These are phyloP conservation scores for Stomatorhinus ivindoensis DNA, from an alignment of 2,113 vertebrate genomes.

Conservation along the genomic window DNA sequence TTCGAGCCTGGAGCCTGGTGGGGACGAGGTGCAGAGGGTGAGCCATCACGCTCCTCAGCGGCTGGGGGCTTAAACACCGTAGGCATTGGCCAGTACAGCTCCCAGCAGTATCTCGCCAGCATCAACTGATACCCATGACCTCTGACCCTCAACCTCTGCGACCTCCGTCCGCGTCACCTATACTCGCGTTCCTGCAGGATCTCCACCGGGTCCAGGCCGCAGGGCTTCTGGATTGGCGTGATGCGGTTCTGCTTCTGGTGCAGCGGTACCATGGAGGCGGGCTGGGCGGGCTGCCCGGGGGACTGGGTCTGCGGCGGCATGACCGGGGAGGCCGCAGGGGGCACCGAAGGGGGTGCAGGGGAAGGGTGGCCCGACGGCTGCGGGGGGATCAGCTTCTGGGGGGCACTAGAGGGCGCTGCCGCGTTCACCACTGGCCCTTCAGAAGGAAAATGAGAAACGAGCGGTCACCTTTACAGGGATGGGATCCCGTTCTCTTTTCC, in stretches of 20 bases:
- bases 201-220: constrained; percentile 89
- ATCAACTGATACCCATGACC: background rate
- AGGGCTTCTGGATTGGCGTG: constrained; percentile 91
- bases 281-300: constrained; percentile 81
- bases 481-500: background rate
- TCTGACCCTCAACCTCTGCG: background rate
- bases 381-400: constrained; percentile 84
- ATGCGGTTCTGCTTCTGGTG: constrained; percentile 91
- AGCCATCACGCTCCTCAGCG: background rate
- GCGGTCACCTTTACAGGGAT: background rate
- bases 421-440: constrained; percentile 87
- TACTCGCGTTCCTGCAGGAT: constrained; percentile 93
- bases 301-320: constrained; percentile 93
- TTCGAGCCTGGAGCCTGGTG: constrained; percentile 84
- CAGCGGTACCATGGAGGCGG: constrained; percentile 75
- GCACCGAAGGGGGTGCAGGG: constrained; percentile 80
- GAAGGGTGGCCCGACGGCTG: constrained; percentile 86
- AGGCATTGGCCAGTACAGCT: background rate
- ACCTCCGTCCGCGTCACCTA: constrained; percentile 55
- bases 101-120: no score
- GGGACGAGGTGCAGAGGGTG: background rate
- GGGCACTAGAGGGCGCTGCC: constrained; percentile 78
- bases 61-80: background rate
- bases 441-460: background rate
- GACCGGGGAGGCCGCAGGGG: constrained; percentile 80